Evolutionary conservation across 2,113 vertebrate species (phyloP), one percentile per base, ranked within the genome.

Genomic region (Lagopus muta): DNA sequence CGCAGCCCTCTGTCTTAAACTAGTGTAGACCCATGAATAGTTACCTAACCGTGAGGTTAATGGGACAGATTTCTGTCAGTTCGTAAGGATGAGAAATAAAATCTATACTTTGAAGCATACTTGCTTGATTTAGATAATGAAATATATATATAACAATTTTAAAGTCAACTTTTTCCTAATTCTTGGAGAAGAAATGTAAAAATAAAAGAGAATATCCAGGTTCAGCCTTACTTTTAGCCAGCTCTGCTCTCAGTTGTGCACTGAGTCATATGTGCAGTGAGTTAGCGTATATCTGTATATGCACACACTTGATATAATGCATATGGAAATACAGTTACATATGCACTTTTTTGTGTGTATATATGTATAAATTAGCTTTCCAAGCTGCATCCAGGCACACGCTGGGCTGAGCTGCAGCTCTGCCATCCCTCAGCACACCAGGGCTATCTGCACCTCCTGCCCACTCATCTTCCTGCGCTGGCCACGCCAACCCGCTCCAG

Each of bases 401-500:
- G 19, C 36, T 8, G 67, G 45, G n/a, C 28, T 10, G 3, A 61
- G 45, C 30, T 11, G 38, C 3, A 4, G 27, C 61, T 64, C 6
- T 60, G 27, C 52, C 27, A 17, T 6, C 66, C 81, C 73, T 18
- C 67, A 4, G 47, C 73, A 77, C 71, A 20, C 67, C 14, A 13
- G 90, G 83, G 86, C 94, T 96, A 86, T 83, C 86, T 34, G 27
- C 30, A 10, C 87, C 82, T 93, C 93, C 95, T 65, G 58, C 60
- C 14, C 60, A 38, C 90, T 55, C 71, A 16, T 67, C 95, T 93
- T 94, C 96, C 96, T 80, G 78, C 36, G 20, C 91, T 65, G 69
- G 82, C 70, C 62, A 22, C 89, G 92, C 89, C 93, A 18, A 91
- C 86, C 80, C 25, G 2, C 94, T 36, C 28, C n/a, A 2, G 52